Conservation (phyloP, 2,113 vertebrate species). For the Melanostigma gelatinosum region DNA sequence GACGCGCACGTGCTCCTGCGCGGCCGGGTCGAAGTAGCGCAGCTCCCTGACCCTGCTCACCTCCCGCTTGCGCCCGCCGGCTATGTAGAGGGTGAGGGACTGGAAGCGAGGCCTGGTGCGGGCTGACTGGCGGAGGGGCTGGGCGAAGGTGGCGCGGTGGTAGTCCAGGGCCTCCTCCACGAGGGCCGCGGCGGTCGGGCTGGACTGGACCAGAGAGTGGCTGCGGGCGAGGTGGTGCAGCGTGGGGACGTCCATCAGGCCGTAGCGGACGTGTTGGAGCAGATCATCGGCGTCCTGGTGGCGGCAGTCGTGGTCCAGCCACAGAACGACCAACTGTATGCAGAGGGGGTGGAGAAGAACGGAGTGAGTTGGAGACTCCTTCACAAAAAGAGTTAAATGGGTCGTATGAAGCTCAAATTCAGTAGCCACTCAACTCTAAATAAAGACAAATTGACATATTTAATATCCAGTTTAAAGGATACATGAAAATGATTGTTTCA, state of each 20-base stretch:
- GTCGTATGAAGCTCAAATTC: background rate
- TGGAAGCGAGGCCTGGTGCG: slow-evolving; percentile 93
- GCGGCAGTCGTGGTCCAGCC: slow-evolving; percentile 93
- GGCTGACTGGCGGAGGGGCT: slow-evolving; percentile 92
- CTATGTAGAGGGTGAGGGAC: slow-evolving; percentile 93
- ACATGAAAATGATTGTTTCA: background rate
- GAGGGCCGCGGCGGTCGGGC: slow-evolving; percentile 87
- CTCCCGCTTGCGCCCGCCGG: slow-evolving; percentile 92
- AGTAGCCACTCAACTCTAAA: background rate
- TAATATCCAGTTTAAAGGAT: background rate
- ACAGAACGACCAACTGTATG: slow-evolving; percentile 91
- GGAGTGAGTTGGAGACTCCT: background rate
- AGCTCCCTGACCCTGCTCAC: slow-evolving; percentile 92
- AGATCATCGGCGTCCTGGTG: slow-evolving; percentile 94
- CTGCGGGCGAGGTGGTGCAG: slow-evolving; percentile 88
- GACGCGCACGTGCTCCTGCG: slow-evolving; percentile 88
- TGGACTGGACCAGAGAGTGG: slow-evolving; percentile 90
- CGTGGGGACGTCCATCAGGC: slow-evolving; percentile 92
- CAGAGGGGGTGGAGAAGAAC: background rate
- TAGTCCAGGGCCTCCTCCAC: slow-evolving; percentile 94
- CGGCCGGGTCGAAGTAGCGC: slow-evolving; percentile 92
- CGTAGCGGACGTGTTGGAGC: slow-evolving; percentile 93
- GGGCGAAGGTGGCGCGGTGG: slow-evolving; percentile 90
- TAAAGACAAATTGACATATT: background rate
- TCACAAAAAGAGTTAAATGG: background rate